Evolutionary conservation across 1,140 invertebrate genomes (phyloP).

Genomic region (Lepidurus arcticus): DNA sequence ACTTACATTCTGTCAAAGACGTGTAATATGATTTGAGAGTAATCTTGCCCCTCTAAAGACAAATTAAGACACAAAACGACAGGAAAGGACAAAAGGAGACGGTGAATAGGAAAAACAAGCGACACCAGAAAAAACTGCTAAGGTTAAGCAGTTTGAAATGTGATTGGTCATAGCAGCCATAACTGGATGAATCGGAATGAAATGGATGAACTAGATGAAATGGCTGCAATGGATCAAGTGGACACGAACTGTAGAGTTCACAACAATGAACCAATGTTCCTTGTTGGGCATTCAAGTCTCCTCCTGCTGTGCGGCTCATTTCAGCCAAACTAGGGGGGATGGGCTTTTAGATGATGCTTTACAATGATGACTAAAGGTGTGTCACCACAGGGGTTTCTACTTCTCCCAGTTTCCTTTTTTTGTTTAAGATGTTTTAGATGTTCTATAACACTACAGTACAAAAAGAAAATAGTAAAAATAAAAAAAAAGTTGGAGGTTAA

Average conservation of each 20-base stretch:
- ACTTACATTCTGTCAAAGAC: background rate
- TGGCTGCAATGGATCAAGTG: background rate
- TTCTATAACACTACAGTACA: too few species aligned
- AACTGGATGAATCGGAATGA: background rate
- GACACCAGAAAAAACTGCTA: too few species aligned
- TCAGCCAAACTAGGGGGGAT: background rate
- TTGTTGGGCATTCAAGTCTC: background rate
- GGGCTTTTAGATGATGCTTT: background rate
- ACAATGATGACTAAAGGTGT: background rate
- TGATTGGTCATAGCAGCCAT: too few species aligned
- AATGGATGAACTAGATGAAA: background rate
- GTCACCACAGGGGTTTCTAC: slow-evolving; percentile 17
- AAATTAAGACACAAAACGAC: too few species aligned
- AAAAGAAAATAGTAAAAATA: too few species aligned
- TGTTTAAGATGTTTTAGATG: background rate
- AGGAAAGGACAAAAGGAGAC: too few species aligned
- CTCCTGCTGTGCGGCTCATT: background rate
- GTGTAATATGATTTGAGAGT: background rate
- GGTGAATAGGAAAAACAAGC: too few species aligned
- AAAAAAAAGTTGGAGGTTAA: background rate
- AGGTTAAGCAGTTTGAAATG: too few species aligned
- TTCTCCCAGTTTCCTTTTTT: background rate
- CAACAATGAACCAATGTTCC: background rate
- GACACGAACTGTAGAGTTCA: background rate
- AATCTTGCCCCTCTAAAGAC: background rate